phyloP scores from a whole-genome alignment of 2,797 vertebrate species.

The Alauda arvensis region DNA sequence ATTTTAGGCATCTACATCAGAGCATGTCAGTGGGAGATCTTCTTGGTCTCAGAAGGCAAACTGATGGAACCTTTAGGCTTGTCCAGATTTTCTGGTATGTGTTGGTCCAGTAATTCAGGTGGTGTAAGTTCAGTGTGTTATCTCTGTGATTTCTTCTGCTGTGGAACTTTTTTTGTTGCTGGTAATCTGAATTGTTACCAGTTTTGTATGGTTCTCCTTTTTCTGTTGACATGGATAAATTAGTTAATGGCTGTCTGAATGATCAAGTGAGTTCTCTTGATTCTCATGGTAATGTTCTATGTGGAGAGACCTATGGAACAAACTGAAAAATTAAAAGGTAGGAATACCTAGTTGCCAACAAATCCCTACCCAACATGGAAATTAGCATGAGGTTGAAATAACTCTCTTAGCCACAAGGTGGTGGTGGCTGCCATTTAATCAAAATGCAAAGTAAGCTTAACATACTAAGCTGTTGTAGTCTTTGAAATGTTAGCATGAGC shows the following conservation, averaged over 20 bases:
- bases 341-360: not conserved
- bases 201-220: not conserved
- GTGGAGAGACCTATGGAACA: not conserved
- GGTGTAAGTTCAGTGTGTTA: not conserved
- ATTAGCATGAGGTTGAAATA: constrained; percentile 12
- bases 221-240: not conserved
- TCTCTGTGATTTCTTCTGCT: not conserved
- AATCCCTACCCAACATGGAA: not conserved
- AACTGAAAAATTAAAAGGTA: not conserved
- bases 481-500: not conserved
- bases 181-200: not conserved
- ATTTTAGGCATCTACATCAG: not conserved
- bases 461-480: not conserved
- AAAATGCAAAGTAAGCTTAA: not conserved
- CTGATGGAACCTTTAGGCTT: not conserved
- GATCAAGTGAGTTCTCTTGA: not conserved
- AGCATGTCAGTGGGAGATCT: not conserved
- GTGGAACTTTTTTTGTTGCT: not conserved
- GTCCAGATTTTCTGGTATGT: not conserved
- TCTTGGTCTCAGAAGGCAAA: not conserved
- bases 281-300: not conserved
- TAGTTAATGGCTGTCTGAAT: not conserved
- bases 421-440: not conserved
- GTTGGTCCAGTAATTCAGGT: not conserved
- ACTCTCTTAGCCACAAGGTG: constrained; percentile 48